phyloP scores from a whole-genome alignment of 92 coral and sea anemone species.

The Phenganax marumi region DNA sequence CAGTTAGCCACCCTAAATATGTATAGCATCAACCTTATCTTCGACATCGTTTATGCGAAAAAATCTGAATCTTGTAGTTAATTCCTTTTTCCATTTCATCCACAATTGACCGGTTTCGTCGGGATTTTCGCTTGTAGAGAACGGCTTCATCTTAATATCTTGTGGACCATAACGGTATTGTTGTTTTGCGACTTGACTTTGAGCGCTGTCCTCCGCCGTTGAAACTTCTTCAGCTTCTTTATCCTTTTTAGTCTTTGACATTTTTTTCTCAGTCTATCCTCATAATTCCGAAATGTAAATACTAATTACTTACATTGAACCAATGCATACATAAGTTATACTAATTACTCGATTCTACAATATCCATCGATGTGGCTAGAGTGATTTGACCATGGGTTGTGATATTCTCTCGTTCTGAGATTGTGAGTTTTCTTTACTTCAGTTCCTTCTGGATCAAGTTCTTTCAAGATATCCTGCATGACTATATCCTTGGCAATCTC shows the following conservation, averaged over 20 bases:
- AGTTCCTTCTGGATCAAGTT: too few species aligned
- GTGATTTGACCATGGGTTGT: too few species aligned
- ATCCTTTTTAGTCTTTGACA: not conserved
- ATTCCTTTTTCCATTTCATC: constrained; percentile 40
- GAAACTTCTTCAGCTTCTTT: not conserved
- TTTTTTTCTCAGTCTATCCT: too few species aligned
- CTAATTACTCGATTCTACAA: too few species aligned
- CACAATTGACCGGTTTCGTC: constrained; percentile 49
- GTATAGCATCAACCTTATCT: constrained; percentile 44
- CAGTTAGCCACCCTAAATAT: constrained; percentile 46
- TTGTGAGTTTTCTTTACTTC: too few species aligned
- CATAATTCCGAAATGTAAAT: too few species aligned
- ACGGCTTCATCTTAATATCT: constrained; percentile 50
- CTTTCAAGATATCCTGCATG: too few species aligned
- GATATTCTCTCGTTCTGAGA: too few species aligned
- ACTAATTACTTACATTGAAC: too few species aligned
- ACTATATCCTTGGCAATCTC: too few species aligned
- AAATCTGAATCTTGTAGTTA: constrained; percentile 30
- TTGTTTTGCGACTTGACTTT: constrained; percentile 8
- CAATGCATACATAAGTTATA: too few species aligned
- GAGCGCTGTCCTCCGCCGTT: not conserved
- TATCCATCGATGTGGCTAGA: too few species aligned
- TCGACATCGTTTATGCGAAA: constrained; percentile 28
- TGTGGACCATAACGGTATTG: constrained; percentile 36
- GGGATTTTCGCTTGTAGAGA: constrained; percentile 40